These are phyloP conservation scores for Epinotia demarniana DNA, from an alignment of 2,888 invertebrate species.

Conservation along the genomic window DNA sequence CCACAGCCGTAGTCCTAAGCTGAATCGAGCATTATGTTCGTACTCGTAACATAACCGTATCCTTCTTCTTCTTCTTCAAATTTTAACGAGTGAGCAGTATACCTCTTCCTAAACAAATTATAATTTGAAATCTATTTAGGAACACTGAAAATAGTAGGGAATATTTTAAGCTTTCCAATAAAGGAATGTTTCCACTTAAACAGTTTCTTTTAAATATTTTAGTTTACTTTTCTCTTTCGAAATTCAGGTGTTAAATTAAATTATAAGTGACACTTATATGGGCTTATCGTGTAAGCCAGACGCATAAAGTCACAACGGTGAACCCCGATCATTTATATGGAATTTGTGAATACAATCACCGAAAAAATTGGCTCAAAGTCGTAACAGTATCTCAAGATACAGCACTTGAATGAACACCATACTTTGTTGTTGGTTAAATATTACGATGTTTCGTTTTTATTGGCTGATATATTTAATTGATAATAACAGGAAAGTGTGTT, in stretches of 20 bases:
- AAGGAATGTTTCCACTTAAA: neutral
- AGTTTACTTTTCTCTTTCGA: conserved; percentile 21
- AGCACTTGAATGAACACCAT: conserved; percentile 64
- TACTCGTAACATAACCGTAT: neutral
- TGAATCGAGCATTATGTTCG: neutral
- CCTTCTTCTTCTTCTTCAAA: neutral
- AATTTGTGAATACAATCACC: conserved; percentile 52
- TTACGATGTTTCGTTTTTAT: conserved; percentile 60
- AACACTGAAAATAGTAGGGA: neutral
- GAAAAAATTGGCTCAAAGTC: conserved; percentile 50
- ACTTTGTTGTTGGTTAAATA: conserved; percentile 63
- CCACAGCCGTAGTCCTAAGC: neutral
- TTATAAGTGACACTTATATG: conserved; percentile 35
- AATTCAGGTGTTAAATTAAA: conserved; percentile 30
- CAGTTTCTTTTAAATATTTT: conserved; percentile 15
- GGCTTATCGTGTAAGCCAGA: conserved; percentile 33
- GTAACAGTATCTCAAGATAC: conserved; percentile 62
- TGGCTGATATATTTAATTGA: neutral
- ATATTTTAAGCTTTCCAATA: neutral
- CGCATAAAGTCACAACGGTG: conserved; percentile 37
- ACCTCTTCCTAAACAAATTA: neutral
- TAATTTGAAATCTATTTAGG: neutral
- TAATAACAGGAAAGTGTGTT: neutral
- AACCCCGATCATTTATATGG: conserved; percentile 49
- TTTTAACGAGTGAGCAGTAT: neutral